These are phyloP conservation scores for Trigoniulus corallinus DNA, from an alignment of 1,140 invertebrate genomes.

Conservation along the genomic window DNA sequence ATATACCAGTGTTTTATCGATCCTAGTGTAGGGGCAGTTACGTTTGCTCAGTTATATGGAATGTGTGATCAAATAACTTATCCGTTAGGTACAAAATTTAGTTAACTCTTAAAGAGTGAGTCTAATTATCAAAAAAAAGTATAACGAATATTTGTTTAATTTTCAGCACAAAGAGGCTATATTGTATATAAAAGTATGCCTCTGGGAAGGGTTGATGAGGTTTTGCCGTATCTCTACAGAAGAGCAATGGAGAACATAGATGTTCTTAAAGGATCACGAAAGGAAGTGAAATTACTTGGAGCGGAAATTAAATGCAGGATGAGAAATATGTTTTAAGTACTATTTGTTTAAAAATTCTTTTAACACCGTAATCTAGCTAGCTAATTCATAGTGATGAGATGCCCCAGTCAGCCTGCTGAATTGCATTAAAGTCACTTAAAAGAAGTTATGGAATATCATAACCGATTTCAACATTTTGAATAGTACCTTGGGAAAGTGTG, in stretches of 20 bases:
- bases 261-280: constrained; percentile 32
- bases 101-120: background rate
- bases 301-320: constrained; percentile 24
- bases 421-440: too few species aligned
- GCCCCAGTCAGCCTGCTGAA: too few species aligned
- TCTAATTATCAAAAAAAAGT: background rate
- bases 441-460: too few species aligned
- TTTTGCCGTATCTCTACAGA: constrained; percentile 33
- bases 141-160: constrained; percentile 3
- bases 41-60: constrained; percentile 36
- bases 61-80: constrained; percentile 38
- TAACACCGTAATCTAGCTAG: too few species aligned
- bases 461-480: too few species aligned
- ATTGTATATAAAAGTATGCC: constrained; percentile 40
- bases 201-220: constrained; percentile 32
- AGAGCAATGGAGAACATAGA: constrained; percentile 33
- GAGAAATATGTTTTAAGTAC: background rate
- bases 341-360: too few species aligned
- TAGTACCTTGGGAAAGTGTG: too few species aligned
- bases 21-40: constrained; percentile 15
- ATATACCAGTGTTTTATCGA: too few species aligned
- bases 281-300: constrained; percentile 30
- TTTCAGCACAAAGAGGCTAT: constrained; percentile 30
- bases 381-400: too few species aligned
- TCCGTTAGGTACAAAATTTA: constrained; percentile 27